These are phyloP conservation scores for Corydoras sp. DNA, from an alignment of 2,113 vertebrate species.

Conservation along the genomic window DNA sequence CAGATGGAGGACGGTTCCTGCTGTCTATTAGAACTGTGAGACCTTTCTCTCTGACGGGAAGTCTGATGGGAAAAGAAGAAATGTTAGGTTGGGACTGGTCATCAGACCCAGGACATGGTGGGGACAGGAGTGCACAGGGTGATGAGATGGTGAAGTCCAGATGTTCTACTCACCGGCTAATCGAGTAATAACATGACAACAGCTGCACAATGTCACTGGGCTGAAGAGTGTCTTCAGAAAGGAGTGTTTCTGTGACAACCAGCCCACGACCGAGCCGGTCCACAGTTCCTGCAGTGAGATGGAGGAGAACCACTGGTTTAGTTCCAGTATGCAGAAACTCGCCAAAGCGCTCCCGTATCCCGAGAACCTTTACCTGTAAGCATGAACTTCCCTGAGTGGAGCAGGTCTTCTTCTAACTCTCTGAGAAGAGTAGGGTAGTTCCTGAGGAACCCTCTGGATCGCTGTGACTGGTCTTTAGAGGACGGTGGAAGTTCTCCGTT, in stretches of 20 bases:
- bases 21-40: slow-evolving; percentile 74
- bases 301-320: neutral
- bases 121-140: too few relatives aligned
- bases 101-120: neutral
- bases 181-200: slow-evolving; percentile 70
- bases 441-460: slow-evolving; percentile 29
- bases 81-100: neutral
- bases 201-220: slow-evolving; percentile 58
- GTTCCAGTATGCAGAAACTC: neutral
- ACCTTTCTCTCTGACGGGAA: slow-evolving; percentile 69
- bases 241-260: slow-evolving; percentile 60
- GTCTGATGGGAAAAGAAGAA: slow-evolving; percentile 55
- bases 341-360: neutral
- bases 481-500: slow-evolving; percentile 22
- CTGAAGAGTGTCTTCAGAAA: slow-evolving; percentile 51
- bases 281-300: slow-evolving; percentile 56
- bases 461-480: slow-evolving; percentile 43
- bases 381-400: slow-evolving; percentile 66
- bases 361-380: slow-evolving; percentile 55
- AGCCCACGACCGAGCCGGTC: slow-evolving; percentile 78
- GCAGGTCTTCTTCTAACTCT: slow-evolving; percentile 63
- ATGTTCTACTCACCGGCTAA: slow-evolving; percentile 67
- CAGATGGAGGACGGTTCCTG: slow-evolving; percentile 59
- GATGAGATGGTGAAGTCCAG: too few relatives aligned
- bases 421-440: slow-evolving; percentile 43